Percentiles rank a stretch among this genome's conserved stretches.
Conservation (phyloP, 2,113 vertebrate genomes). For the Otis tarda region DNA sequence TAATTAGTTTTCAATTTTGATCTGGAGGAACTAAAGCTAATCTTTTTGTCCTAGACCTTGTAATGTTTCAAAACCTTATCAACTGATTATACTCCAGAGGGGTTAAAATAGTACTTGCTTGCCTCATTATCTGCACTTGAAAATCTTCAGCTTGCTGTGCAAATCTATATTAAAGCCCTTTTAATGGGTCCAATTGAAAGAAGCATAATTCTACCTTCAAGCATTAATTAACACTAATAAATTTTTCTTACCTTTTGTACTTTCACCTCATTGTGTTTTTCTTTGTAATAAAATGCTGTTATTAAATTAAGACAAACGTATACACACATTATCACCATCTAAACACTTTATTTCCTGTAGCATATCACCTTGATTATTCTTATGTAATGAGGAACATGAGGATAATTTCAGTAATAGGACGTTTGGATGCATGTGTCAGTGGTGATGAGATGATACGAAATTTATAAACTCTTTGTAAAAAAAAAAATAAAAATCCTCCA, state of each 20-base stretch:
- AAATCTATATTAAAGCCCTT: constrained; percentile 86
- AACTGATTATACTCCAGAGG: constrained; percentile 79
- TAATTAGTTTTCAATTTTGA: constrained; percentile 86
- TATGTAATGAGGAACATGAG: constrained; percentile 5
- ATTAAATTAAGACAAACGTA: constrained; percentile 39
- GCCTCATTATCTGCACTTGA: constrained; percentile 86
- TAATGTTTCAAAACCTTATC: constrained; percentile 76
- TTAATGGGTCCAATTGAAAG: constrained; percentile 76
- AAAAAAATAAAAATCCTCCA: neutral
- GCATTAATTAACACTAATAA: constrained; percentile 56
- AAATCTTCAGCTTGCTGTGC: constrained; percentile 78
- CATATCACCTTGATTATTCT: constrained; percentile 7
- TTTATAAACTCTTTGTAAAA: neutral
- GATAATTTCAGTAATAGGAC: neutral
- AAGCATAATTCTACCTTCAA: constrained; percentile 65
- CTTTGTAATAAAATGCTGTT: constrained; percentile 18
- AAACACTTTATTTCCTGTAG: constrained; percentile 22
- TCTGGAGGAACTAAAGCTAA: constrained; percentile 79
- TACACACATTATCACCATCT: neutral
- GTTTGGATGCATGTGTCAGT: neutral
- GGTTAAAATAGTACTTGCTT: constrained; percentile 85
- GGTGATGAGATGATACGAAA: neutral
- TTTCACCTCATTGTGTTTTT: constrained; percentile 8
- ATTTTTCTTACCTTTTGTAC: constrained; percentile 42
- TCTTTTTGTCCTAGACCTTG: constrained; percentile 87